Evolutionary conservation across 1,140 invertebrate genomes (phyloP).

Genomic region (Melitaea cinxia): DNA sequence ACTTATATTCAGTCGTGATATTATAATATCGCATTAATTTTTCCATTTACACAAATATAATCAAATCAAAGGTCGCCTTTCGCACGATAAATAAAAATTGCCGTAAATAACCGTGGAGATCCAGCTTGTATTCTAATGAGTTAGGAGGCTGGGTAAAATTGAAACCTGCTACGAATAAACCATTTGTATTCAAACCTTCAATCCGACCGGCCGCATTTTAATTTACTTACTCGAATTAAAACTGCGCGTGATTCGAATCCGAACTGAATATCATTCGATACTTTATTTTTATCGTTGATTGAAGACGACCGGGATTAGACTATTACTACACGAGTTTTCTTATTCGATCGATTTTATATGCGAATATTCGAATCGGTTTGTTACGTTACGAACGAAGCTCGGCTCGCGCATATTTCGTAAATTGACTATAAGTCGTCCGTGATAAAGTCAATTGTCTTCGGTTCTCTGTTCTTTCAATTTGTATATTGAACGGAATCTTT

Average conservation of each 20-base stretch:
- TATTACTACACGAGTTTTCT: conserved; percentile 53
- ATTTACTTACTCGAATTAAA: conserved; percentile 81
- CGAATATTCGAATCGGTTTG: conserved; percentile 50
- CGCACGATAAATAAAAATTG: conserved; percentile 60
- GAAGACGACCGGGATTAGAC: conserved; percentile 50
- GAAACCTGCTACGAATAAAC: conserved; percentile 68
- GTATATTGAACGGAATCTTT: conserved; percentile 44
- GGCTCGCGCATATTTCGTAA: conserved; percentile 57
- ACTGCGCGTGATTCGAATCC: conserved; percentile 76
- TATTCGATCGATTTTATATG: conserved; percentile 36
- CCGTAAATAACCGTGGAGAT: conserved; percentile 61
- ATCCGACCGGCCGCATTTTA: conserved; percentile 72
- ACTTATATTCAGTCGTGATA: not conserved
- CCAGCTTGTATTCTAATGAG: conserved; percentile 58
- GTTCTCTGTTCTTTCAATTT: conserved; percentile 62
- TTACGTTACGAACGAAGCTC: conserved; percentile 41
- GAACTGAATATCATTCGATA: conserved; percentile 58
- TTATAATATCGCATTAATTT: not conserved
- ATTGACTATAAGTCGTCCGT: conserved; percentile 56
- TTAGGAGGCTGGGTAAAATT: conserved; percentile 54
- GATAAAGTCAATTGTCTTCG: conserved; percentile 55
- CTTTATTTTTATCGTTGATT: conserved; percentile 77
- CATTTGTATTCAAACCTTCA: conserved; percentile 77
- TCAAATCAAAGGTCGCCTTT: conserved; percentile 27
- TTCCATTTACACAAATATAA: conserved; percentile 3